A percentile compares a stretch with the other conserved stretches of the same genome.
These are phyloP conservation scores for Lepidonotus clava DNA, from an alignment of 2,888 invertebrate species.

Conservation along the genomic window DNA sequence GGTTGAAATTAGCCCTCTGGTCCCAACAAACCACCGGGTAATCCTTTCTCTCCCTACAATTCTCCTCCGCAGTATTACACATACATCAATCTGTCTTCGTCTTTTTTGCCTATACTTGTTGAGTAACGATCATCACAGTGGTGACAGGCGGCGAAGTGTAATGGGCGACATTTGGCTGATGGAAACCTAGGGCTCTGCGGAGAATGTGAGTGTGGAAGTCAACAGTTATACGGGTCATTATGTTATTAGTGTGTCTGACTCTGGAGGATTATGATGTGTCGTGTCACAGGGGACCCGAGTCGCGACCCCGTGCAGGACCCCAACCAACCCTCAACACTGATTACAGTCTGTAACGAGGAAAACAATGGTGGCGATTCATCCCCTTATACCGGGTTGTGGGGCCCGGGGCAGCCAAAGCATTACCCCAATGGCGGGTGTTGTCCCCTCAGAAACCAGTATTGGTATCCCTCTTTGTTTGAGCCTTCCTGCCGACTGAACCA, in stretches of 20 bases:
- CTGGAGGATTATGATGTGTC: conserved; percentile 38
- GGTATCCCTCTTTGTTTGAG: too few relatives aligned
- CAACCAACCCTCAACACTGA: conserved; percentile 18
- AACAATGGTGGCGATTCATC: conserved; percentile 31
- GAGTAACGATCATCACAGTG: background rate
- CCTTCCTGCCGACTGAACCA: too few relatives aligned
- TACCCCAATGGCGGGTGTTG: too few relatives aligned
- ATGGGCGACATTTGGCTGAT: background rate
- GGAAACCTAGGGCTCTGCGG: background rate
- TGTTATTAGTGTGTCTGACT: conserved; percentile 40
- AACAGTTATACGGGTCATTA: conserved; percentile 48
- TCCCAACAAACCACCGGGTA: background rate
- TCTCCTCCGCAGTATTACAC: too few relatives aligned
- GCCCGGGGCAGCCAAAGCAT: too few relatives aligned
- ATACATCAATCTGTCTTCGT: too few relatives aligned
- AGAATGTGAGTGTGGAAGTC: conserved; percentile 43
- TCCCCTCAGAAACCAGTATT: too few relatives aligned
- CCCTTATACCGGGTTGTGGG: too few relatives aligned
- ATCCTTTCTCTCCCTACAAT: too few relatives aligned
- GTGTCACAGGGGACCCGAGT: background rate
- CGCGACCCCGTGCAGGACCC: background rate
- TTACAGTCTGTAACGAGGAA: background rate
- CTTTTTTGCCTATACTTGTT: too few relatives aligned
- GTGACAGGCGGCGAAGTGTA: background rate
- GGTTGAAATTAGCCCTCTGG: background rate